These are phyloP conservation scores for Eleutherodactylus coqui DNA, from an alignment of 2,797 vertebrate species.

Conservation along the genomic window DNA sequence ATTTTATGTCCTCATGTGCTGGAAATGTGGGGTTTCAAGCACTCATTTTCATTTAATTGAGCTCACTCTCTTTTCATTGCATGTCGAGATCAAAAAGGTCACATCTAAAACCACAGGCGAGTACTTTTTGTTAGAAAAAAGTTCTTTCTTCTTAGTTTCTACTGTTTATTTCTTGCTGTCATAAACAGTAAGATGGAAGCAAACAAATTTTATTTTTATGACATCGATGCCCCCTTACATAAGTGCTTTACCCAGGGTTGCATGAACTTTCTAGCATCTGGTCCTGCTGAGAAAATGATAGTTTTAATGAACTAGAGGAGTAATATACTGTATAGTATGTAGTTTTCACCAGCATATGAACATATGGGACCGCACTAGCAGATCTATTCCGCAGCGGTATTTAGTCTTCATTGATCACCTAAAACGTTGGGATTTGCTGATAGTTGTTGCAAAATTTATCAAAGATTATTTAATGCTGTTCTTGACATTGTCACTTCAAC, in stretches of 20 bases:
- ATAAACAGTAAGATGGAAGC: slow-evolving; percentile 1
- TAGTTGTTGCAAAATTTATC: too few species aligned
- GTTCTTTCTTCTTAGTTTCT: neutral
- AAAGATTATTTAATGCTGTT: too few species aligned
- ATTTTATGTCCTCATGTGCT: neutral
- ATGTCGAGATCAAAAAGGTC: neutral
- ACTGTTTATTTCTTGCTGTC: neutral
- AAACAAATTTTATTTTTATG: neutral
- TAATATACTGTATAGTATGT: too few species aligned
- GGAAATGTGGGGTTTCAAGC: neutral
- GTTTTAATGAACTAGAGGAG: neutral
- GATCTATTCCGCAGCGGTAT: too few species aligned
- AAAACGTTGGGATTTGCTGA: too few species aligned
- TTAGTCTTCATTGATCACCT: too few species aligned
- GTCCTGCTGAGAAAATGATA: neutral
- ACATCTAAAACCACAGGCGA: neutral
- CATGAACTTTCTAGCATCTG: neutral
- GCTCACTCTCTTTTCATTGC: neutral
- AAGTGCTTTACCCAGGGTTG: neutral
- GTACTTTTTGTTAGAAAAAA: neutral
- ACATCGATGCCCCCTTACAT: neutral
- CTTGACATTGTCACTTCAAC: too few species aligned
- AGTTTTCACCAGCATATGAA: too few species aligned
- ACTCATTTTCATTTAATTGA: neutral
- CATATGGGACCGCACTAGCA: too few species aligned